Evolutionary conservation across 2,797 vertebrate genomes (phyloP).

Genomic region (Gephyroberyx darwinii): DNA sequence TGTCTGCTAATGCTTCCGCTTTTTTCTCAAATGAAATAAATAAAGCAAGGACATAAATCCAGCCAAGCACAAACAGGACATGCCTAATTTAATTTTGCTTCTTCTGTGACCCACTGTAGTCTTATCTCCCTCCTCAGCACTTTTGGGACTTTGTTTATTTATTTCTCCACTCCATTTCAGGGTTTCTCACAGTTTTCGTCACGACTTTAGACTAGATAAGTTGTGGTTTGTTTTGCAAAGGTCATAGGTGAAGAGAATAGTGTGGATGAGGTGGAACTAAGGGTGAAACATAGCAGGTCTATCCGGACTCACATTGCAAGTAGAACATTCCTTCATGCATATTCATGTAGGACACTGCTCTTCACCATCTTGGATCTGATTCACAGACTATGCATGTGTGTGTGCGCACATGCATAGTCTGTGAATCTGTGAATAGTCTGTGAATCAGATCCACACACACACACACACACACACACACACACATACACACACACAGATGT

Average conservation of each 20-base stretch:
- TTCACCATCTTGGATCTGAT: slow-evolving; percentile 69
- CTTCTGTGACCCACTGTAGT: slow-evolving; percentile 62
- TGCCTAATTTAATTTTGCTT: slow-evolving; percentile 75
- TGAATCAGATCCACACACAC: too few relatives aligned
- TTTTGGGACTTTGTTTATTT: slow-evolving; percentile 70
- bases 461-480: background rate
- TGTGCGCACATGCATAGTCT: too few relatives aligned
- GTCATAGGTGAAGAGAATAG: slow-evolving; percentile 62
- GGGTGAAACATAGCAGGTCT: slow-evolving; percentile 25
- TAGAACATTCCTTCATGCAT: slow-evolving; percentile 55
- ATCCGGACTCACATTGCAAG: slow-evolving; percentile 43
- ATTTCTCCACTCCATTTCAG: slow-evolving; percentile 56
- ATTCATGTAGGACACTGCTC: slow-evolving; percentile 64
- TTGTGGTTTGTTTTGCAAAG: slow-evolving; percentile 64
- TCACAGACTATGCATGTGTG: slow-evolving; percentile 66
- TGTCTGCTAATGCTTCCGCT: slow-evolving; percentile 13
- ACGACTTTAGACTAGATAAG: slow-evolving; percentile 63
- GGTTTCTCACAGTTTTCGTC: slow-evolving; percentile 41
- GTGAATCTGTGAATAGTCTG: too few relatives aligned
- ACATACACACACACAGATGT: slow-evolving; percentile 1
- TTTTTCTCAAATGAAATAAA: slow-evolving; percentile 59
- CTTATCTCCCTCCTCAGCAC: slow-evolving; percentile 71
- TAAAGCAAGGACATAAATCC: slow-evolving; percentile 68
- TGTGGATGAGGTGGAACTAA: slow-evolving; percentile 31
- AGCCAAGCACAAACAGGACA: slow-evolving; percentile 65